Base-by-base conservation (phyloP, 2,888 invertebrate species). In the Anaspis maculata region DNA sequence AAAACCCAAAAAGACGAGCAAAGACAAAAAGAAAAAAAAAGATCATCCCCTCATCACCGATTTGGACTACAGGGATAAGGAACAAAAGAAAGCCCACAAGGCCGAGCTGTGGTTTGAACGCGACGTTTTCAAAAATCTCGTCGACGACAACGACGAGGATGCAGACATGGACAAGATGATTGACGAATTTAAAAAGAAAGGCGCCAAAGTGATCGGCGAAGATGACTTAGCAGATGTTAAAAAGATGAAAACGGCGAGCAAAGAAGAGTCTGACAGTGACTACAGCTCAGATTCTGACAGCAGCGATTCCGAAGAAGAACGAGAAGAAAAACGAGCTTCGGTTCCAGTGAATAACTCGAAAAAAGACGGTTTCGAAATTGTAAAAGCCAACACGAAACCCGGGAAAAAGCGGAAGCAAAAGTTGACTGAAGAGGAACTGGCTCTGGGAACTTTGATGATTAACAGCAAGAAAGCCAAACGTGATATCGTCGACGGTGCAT, bases 81-180 rank as follows among this genome's bases (percentile, higher is more conserved):
- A 79, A 30, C 75, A 81, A 3, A 83, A 79, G 49, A 73, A 80
- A 11, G 72, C 79, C 10, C 78, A 81, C 49, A 86, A 87, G 59
- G 89, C 89, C 0, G 78, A 88, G 49, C 66, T 88, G 16, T 91
- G 91, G 89, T 88, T 88, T 63, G 81, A 89, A 54, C 83, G 88
- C 55, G 88, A 88, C 42, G 74, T 75, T 46, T 84, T 91, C 45
- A 83, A 86, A 58, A 77, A 84, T 51, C 64, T 91, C 13, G 78
- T 84, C 6, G 76, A 80, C 39, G 89, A 88, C 35, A 82, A 81
- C 26, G 91, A 90, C 56, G 91, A 89, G 62, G 90, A 90, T 48
- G 76, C 74, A 13, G 94, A 94, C 66, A 71, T 94, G 4, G 85
- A 91, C 55, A 79, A 79, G 57, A 71, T 91, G 66, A 75, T 79